Evolutionary conservation across 2,888 invertebrate genomes (phyloP).

Genomic region (Oscheius onirici): DNA sequence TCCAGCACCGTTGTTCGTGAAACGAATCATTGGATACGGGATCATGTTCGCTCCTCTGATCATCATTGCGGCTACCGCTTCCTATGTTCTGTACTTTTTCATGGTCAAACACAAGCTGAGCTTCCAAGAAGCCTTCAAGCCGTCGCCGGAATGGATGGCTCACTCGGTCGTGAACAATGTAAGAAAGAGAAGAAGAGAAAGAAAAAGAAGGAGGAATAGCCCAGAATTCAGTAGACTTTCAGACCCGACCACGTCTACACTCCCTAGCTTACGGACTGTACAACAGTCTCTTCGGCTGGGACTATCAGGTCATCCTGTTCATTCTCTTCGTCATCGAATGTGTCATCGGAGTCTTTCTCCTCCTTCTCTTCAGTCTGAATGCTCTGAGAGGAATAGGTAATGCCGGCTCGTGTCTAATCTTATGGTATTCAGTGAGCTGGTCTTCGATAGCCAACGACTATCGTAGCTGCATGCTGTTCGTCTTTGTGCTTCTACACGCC

Average conservation of each 20-base stretch:
- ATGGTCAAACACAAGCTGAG: constrained; percentile 36
- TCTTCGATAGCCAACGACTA: constrained; percentile 38
- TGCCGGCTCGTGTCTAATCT: not conserved
- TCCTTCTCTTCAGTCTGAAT: constrained; percentile 40
- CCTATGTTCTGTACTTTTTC: constrained; percentile 31
- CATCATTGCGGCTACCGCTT: constrained; percentile 34
- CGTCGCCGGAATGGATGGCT: constrained; percentile 51
- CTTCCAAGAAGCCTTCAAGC: constrained; percentile 36
- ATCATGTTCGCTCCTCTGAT: constrained; percentile 45
- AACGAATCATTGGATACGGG: constrained; percentile 36
- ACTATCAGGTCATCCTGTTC: constrained; percentile 34
- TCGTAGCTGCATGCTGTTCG: constrained; percentile 41
- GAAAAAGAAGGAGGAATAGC: no score
- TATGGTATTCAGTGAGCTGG: not conserved
- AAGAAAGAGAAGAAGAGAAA: no score
- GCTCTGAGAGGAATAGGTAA: constrained; percentile 4
- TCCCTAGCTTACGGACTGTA: constrained; percentile 48
- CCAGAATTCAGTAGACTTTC: not conserved
- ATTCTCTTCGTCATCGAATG: constrained; percentile 42
- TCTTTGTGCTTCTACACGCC: constrained; percentile 40
- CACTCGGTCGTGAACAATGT: constrained; percentile 44
- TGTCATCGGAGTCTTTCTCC: constrained; percentile 33
- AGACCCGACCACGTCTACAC: constrained; percentile 42
- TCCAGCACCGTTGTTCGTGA: constrained; percentile 30
- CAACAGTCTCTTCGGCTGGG: constrained; percentile 33